Conservation (phyloP, 2,888 invertebrate genomes). For the Volucella inanis region DNA sequence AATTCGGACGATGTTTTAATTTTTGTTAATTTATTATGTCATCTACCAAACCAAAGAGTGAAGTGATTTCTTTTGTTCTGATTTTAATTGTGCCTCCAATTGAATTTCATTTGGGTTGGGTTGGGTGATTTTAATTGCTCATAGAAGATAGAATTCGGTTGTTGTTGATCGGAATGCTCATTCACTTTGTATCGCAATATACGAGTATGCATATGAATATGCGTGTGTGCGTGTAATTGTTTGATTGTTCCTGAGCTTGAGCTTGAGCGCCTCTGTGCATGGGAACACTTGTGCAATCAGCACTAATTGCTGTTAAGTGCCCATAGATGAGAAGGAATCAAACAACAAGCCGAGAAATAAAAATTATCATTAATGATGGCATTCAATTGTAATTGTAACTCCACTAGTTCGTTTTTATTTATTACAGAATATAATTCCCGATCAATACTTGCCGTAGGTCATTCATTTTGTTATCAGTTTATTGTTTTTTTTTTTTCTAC, state of each 20-base stretch:
- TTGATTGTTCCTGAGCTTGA: too few species aligned
- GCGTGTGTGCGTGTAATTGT: too few species aligned
- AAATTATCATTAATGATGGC: slow-evolving; percentile 55
- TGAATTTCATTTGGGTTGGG: slow-evolving; percentile 63
- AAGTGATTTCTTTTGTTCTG: slow-evolving; percentile 60
- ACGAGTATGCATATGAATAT: neutral
- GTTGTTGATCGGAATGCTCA: neutral
- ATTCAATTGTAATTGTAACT: slow-evolving; percentile 53
- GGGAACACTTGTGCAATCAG: slow-evolving; percentile 53
- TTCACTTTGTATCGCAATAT: too few species aligned
- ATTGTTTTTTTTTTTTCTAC: too few species aligned
- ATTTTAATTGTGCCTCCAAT: slow-evolving; percentile 64
- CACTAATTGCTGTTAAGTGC: slow-evolving; percentile 59
- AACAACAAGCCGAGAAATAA: slow-evolving; percentile 16
- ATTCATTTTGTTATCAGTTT: neutral
- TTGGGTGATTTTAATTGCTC: slow-evolving; percentile 63
- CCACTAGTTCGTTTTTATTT: slow-evolving; percentile 24
- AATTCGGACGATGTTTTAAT: slow-evolving; percentile 50
- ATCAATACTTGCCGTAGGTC: slow-evolving; percentile 47
- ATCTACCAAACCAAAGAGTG: slow-evolving; percentile 32
- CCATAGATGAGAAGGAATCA: slow-evolving; percentile 19
- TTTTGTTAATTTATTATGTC: slow-evolving; percentile 69
- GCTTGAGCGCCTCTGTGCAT: neutral
- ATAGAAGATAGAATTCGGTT: slow-evolving; percentile 25
- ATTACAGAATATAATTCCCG: slow-evolving; percentile 44